Evolutionary conservation across 2,888 invertebrate genomes (phyloP).

Genomic region (Agrenia bidenticulata): DNA sequence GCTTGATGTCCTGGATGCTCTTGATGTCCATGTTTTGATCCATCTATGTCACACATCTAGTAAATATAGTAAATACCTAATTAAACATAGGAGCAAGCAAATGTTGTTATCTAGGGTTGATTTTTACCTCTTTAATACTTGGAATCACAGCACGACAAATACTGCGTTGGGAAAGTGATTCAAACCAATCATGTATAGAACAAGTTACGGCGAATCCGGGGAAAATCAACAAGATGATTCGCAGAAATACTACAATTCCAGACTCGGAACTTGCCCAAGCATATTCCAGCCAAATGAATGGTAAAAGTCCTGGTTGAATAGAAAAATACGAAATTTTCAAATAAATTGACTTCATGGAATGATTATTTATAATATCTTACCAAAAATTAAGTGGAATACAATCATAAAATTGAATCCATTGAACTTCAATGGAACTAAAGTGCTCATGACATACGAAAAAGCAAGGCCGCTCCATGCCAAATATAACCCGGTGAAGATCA

Average conservation of each 20-base stretch:
- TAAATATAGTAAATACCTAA: not conserved
- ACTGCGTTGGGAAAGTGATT: conserved; percentile 1
- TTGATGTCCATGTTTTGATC: not conserved
- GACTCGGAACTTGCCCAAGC: not conserved
- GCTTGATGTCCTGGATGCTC: not conserved
- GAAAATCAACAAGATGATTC: conserved; percentile 20
- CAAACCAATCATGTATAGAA: conserved; percentile 28
- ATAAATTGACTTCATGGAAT: not conserved
- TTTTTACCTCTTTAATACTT: not conserved
- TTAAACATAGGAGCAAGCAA: too few species aligned
- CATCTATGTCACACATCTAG: conserved; percentile 6
- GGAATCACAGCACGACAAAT: not conserved
- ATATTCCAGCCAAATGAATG: conserved; percentile 1
- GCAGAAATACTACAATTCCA: not conserved
- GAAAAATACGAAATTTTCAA: not conserved
- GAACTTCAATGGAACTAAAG: conserved; percentile 15
- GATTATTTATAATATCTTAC: conserved; percentile 6
- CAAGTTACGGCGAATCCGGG: conserved; percentile 30
- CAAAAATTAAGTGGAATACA: conserved; percentile 26
- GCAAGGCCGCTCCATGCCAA: conserved; percentile 42
- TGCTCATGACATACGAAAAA: conserved; percentile 35
- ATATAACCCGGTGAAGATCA: conserved; percentile 23
- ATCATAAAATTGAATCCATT: conserved; percentile 29
- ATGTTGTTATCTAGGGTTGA: too few species aligned
- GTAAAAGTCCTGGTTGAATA: not conserved